A percentile compares a stretch with the other conserved stretches of the same genome.
phyloP scores from a whole-genome alignment of 2,888 invertebrate species.

The Nysson spinosus region DNA sequence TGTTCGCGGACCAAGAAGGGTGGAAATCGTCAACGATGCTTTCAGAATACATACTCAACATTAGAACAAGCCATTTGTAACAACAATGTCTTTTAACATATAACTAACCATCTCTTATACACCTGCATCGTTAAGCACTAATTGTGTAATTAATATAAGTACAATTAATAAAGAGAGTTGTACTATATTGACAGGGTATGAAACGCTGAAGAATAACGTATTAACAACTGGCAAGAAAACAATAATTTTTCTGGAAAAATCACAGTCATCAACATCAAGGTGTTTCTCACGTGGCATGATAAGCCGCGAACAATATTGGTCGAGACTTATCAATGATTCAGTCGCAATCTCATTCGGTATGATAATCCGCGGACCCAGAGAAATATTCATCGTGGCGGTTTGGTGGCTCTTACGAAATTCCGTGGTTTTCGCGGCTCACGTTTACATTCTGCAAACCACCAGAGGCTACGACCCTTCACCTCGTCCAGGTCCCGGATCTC shows the following conservation, averaged over 20 bases:
- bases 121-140: too few relatives aligned
- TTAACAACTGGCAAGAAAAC: too few relatives aligned
- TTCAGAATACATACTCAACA: constrained; percentile 3
- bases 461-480: constrained; percentile 20
- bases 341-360: constrained; percentile 73
- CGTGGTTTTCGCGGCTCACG: constrained; percentile 46
- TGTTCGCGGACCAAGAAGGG: constrained; percentile 12
- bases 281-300: constrained; percentile 34
- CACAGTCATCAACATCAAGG: constrained; percentile 53
- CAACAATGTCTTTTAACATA: constrained; percentile 7
- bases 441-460: constrained; percentile 47
- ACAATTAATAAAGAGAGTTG: too few relatives aligned
- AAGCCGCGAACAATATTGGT: constrained; percentile 50
- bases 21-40: too few relatives aligned
- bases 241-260: too few relatives aligned
- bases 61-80: neutral
- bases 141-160: too few relatives aligned
- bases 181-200: too few relatives aligned
- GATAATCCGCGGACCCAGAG: constrained; percentile 70
- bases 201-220: too few relatives aligned
- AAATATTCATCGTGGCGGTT: constrained; percentile 72
- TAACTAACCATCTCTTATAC: too few relatives aligned
- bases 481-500: constrained; percentile 12
- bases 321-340: constrained; percentile 70
- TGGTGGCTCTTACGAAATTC: constrained; percentile 49